Evolutionary conservation across 2,113 vertebrate genomes (phyloP), one percentile per base, ranked within the genome.

Genomic region (Catharus bicknelli): DNA sequence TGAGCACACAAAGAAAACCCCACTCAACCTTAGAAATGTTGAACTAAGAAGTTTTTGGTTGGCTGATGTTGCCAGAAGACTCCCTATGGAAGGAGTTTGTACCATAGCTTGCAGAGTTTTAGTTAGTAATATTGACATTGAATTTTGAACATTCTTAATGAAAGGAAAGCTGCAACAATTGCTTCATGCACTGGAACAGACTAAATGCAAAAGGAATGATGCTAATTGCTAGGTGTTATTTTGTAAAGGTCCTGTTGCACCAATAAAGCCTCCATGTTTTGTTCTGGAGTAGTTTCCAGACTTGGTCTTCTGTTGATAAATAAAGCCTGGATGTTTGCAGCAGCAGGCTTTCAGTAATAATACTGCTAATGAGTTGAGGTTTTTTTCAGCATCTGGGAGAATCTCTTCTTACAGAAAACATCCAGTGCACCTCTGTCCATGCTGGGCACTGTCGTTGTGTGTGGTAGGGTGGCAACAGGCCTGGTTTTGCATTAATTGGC

Each of bases 61-160:
- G 63, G 5, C 26, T 64, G 30, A 25, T 30, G 48, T 87, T 62
- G 15, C 34, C 55, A 45, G 21, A 73, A 80, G 45, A 22, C 48
- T n/a, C 3, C 1, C 6, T 30, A 2, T 25, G 10, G 47, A 72
- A 63, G 14, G 11, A 67, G 1, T 0, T 0, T 2, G 2, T 50
- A 10, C 30, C 59, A 14, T 57, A 51, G 9, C 29, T 82, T 78
- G 23, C 1, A 1, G 20, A 76, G 19, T 87, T 91, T 54, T 36
- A 36, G 0, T 58, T 70, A 50, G 10, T 59, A 63, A 30, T 3
- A 2, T 20, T 76, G 30, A 10, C 61, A 11, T 1, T 68, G 23
- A 57, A 64, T 88, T 47, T 55, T 64, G 14, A 70, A n/a, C 19
- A 29, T 83, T 5, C 7, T 58, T 86, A 27, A 43, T 74, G 22